Percentiles rank a stretch among this genome's conserved stretches.
Conservation (phyloP, 35 echinoderm and acorn worm species). For the Lytechinus pictus region DNA sequence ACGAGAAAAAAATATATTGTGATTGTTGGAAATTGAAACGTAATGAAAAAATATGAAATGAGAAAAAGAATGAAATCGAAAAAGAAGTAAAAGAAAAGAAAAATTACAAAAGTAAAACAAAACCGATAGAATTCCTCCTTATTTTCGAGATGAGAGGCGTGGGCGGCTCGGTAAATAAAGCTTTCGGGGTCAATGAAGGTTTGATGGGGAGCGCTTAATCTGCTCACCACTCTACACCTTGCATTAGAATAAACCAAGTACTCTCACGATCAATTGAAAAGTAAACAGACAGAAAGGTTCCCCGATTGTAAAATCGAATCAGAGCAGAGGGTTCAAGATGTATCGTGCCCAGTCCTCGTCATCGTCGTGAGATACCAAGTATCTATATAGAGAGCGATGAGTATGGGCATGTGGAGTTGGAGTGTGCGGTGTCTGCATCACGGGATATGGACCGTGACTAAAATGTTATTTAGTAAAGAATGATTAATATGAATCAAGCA, state of each 20-base stretch:
- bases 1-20: too few species aligned
- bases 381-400: not conserved
- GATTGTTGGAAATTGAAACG: too few species aligned
- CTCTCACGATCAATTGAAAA: slow-evolving; percentile 45
- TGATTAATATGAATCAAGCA: too few species aligned
- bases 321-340: not conserved
- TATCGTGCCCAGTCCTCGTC: not conserved
- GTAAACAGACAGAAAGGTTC: slow-evolving; percentile 47
- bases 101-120: not conserved
- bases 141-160: not conserved
- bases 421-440: not conserved
- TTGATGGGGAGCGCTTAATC: slow-evolving; percentile 20
- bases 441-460: too few species aligned
- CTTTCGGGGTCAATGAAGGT: slow-evolving; percentile 46
- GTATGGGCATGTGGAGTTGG: not conserved
- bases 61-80: not conserved
- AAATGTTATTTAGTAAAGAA: too few species aligned
- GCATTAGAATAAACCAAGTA: slow-evolving; percentile 45
- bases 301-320: slow-evolving; percentile 39
- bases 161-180: slow-evolving; percentile 22
- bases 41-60: too few species aligned
- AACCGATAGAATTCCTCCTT: not conserved
- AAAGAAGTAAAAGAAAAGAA: not conserved
- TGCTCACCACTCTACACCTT: not conserved
- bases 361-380: not conserved